phyloP scores from a whole-genome alignment of 2,113 vertebrate species.

The Anguilla rostrata region DNA sequence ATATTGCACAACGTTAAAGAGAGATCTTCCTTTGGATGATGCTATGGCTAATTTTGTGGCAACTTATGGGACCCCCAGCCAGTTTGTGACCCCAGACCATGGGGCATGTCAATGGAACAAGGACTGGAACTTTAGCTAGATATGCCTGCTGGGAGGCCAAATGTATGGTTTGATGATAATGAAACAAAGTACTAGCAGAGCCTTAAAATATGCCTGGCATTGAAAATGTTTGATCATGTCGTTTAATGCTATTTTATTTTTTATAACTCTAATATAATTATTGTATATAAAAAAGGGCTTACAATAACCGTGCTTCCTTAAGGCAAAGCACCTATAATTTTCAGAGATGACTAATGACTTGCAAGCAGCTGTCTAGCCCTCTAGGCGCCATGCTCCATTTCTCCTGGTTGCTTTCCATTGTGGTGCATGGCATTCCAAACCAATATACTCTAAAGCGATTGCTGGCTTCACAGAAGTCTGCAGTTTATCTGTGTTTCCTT shows the following conservation, averaged over 20 bases:
- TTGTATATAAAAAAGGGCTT: not conserved
- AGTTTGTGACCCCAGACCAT: too few species aligned
- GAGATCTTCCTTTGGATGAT: too few species aligned
- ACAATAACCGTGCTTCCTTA: not conserved
- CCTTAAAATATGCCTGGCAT: not conserved
- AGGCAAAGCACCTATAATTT: constrained; percentile 23
- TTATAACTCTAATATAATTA: constrained; percentile 11
- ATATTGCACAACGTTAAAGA: too few species aligned
- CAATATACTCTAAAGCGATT: not conserved
- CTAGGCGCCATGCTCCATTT: constrained; percentile 11
- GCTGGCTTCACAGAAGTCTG: not conserved
- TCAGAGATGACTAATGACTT: constrained; percentile 28
- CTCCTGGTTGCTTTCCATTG: not conserved
- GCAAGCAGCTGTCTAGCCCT: constrained; percentile 21
- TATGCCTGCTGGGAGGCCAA: too few species aligned
- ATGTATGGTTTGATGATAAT: too few species aligned
- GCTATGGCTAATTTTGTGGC: too few species aligned
- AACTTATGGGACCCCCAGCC: too few species aligned
- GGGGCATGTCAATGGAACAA: too few species aligned
- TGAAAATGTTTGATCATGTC: not conserved
- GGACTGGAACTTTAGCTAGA: too few species aligned
- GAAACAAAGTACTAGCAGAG: not conserved
- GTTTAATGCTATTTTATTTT: not conserved
- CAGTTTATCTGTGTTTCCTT: not conserved
- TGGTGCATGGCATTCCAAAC: not conserved